These are phyloP conservation scores for Cepaea nemoralis DNA, from an alignment of 1,140 invertebrate genomes.

Conservation along the genomic window DNA sequence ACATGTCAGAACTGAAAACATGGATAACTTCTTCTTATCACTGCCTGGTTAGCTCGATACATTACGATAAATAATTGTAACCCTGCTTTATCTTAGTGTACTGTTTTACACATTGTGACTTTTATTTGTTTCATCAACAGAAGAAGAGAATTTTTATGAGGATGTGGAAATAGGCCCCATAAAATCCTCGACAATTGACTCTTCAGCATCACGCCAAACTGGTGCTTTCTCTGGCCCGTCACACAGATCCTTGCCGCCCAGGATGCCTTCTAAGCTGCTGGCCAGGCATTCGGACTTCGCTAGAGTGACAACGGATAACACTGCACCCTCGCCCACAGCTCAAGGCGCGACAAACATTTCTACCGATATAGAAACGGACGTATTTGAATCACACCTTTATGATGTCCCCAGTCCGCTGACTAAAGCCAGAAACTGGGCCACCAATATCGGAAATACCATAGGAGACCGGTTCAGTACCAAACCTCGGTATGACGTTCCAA, in stretches of 20 bases:
- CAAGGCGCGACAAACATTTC: background rate
- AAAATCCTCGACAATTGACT: constrained; percentile 10
- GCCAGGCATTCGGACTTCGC: background rate
- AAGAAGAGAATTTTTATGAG: constrained; percentile 33
- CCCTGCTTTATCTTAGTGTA: no score
- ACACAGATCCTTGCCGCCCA: constrained; percentile 18
- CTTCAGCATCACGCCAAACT: background rate
- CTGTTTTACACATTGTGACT: no score
- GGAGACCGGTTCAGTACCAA: background rate
- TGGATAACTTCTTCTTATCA: no score
- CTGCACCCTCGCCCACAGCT: background rate
- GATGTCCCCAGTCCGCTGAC: background rate
- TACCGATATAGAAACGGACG: background rate
- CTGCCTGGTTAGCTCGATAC: no score
- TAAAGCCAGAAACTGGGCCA: constrained; percentile 29
- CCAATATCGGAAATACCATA: constrained; percentile 10
- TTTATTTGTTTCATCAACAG: background rate
- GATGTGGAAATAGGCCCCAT: constrained; percentile 36
- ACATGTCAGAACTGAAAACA: no score
- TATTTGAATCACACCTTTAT: background rate
- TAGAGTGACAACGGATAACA: background rate
- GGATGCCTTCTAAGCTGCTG: background rate
- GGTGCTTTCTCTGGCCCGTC: constrained; percentile 5
- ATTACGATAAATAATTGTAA: no score
- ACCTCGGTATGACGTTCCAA: background rate